Evolutionary conservation across 2,797 vertebrate genomes (phyloP), one percentile per base, ranked within the genome.

Genomic region (Jordanella pulchra): DNA sequence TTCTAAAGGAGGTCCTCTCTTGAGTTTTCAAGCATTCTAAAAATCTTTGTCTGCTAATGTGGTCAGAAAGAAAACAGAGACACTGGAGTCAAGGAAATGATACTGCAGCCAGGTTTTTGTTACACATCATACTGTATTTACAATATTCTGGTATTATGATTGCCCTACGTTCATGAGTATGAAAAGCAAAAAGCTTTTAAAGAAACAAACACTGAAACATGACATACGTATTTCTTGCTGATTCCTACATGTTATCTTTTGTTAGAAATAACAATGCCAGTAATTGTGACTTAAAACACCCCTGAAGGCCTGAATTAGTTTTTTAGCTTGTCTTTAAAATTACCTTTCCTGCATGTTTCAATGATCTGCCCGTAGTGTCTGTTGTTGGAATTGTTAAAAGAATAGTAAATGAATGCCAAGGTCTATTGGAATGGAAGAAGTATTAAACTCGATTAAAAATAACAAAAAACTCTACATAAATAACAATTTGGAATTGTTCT

Each of bases 241-340:
- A 64, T 64, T 64, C 13, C 35, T 42, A 25, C 60, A 44, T 44
- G 25, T 64, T n/a, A 64, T n/a, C n/a, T n/a, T n/a, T n/a, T n/a
- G n/a, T n/a, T n/a, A n/a, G n/a, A n/a, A n/a, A n/a, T n/a, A n/a
- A n/a, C n/a, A 64, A 64, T 42, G 60, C 13, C 25, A 6, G 3
- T 61, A 11, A 23, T 39, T 61, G 7, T 23, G 60, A 13, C 25
- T 54, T 25, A 12, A 13, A 25, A 54, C 23, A 54, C 10, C 13
- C 0, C 0, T 6, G 1, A 44, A n/a, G 1, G 23, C 23, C 23
- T 64, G 23, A 44, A 25, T 42, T 15, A 64, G 39, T 64, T 64
- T 25, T 42, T 7, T 14, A 39, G 11, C 7, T 13, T 42, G 4
- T 42, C 23, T 64, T 64, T 44, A 64, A 44, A 44, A 64, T 25